These are phyloP conservation scores for Vesta saturnalis DNA, from an alignment of 2,888 invertebrate genomes.

Conservation along the genomic window DNA sequence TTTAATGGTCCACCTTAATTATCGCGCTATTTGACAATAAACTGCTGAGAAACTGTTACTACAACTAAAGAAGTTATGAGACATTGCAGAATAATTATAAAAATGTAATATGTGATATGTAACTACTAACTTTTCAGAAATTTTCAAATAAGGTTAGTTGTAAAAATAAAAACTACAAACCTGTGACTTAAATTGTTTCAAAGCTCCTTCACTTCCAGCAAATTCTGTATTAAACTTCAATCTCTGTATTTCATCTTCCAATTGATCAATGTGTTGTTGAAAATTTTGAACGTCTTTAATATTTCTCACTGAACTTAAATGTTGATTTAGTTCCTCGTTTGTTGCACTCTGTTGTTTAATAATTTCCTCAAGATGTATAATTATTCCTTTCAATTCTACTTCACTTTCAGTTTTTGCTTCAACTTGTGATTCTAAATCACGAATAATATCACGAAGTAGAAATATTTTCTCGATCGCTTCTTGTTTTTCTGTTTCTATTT, in stretches of 20 bases:
- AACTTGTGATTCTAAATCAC: slow-evolving; percentile 79
- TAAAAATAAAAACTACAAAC: slow-evolving; percentile 50
- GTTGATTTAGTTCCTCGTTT: slow-evolving; percentile 66
- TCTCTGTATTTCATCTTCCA: slow-evolving; percentile 60
- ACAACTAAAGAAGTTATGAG: no score
- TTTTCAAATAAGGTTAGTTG: slow-evolving; percentile 15
- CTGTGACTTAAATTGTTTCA: slow-evolving; percentile 61
- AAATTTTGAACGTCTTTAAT: slow-evolving; percentile 58
- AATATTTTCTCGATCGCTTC: slow-evolving; percentile 80
- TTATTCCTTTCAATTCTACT: slow-evolving; percentile 68
- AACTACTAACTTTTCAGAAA: slow-evolving; percentile 4
- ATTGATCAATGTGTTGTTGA: slow-evolving; percentile 62
- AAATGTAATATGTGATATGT: no score
- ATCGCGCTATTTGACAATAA: no score
- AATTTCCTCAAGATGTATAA: slow-evolving; percentile 61
- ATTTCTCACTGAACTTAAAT: slow-evolving; percentile 65
- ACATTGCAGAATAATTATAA: no score
- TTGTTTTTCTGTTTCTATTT: slow-evolving; percentile 76
- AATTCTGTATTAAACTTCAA: slow-evolving; percentile 56
- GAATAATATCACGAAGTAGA: slow-evolving; percentile 79
- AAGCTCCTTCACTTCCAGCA: slow-evolving; percentile 58
- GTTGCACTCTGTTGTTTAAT: slow-evolving; percentile 55
- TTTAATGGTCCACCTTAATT: no score
- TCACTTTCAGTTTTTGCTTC: slow-evolving; percentile 74
- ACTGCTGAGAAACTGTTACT: no score